These are phyloP conservation scores for Rhinopomastus cyanomelas DNA, from an alignment of 2,113 vertebrate genomes.

Conservation along the genomic window DNA sequence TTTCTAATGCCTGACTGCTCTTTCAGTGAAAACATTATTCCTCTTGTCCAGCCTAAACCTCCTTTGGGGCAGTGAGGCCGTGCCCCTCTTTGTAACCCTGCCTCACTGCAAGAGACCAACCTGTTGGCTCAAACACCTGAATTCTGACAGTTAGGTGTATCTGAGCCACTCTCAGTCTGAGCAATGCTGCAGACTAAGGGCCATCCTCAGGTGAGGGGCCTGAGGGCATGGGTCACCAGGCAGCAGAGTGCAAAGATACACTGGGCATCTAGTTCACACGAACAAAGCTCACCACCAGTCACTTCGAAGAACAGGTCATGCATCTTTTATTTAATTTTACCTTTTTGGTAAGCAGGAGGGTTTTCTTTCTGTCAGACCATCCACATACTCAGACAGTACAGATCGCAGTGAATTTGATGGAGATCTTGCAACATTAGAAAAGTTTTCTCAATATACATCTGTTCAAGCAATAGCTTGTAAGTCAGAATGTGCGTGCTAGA, in stretches of 20 bases:
- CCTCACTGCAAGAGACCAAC: background rate
- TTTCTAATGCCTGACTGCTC: too few species aligned
- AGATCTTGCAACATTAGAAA: conserved; percentile 73
- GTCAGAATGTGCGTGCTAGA: conserved; percentile 45
- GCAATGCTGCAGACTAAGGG: background rate
- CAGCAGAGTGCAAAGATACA: too few species aligned
- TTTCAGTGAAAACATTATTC: too few species aligned
- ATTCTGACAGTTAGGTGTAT: background rate
- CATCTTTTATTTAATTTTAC: conserved; percentile 74
- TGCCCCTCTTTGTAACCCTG: rapidly evolving
- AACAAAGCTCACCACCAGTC: background rate
- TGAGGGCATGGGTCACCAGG: background rate
- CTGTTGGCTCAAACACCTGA: background rate
- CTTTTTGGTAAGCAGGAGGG: conserved; percentile 58
- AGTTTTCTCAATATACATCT: conserved; percentile 68
- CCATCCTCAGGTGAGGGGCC: background rate
- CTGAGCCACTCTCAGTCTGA: background rate
- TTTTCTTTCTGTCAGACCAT: conserved; percentile 65
- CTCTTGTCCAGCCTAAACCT: too few species aligned
- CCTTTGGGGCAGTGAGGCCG: too few species aligned
- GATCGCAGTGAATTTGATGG: conserved; percentile 64
- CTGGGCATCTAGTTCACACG: too few species aligned
- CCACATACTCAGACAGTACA: conserved; percentile 69
- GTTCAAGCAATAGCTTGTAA: conserved; percentile 67
- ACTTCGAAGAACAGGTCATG: conserved; percentile 62